phyloP scores from a whole-genome alignment of 2,113 vertebrate species.

The Coryphaenoides rupestris region DNA sequence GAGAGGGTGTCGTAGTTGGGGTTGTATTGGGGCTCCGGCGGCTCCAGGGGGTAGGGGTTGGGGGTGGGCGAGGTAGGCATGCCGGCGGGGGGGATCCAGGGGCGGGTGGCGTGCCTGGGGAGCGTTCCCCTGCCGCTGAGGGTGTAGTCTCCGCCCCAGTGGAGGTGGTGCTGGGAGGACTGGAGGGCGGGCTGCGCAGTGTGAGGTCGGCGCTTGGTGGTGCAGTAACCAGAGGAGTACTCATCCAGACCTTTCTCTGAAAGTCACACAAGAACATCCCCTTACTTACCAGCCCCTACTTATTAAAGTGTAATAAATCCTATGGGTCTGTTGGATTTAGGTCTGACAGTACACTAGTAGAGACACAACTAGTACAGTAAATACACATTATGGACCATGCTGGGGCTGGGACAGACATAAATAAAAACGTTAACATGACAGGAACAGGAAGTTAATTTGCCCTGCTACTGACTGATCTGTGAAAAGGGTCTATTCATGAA shows the following conservation, averaged over 20 bases:
- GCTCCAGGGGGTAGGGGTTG: slow-evolving; percentile 75
- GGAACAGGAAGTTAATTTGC: no score
- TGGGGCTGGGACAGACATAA: no score
- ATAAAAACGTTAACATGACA: no score
- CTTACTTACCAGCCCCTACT: slow-evolving; percentile 19
- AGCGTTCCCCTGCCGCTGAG: slow-evolving; percentile 82
- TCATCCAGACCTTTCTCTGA: slow-evolving; percentile 86
- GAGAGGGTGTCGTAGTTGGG: slow-evolving; percentile 77
- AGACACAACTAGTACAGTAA: no score
- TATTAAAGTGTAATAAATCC: no score
- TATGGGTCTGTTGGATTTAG: no score
- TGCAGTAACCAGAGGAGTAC: slow-evolving; percentile 85
- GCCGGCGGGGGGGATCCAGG: slow-evolving; percentile 75
- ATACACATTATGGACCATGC: no score
- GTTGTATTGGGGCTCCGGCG: slow-evolving; percentile 71
- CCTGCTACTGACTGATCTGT: no score
- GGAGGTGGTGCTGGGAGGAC: slow-evolving; percentile 77
- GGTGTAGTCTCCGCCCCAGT: slow-evolving; percentile 79
- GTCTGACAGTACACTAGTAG: no score
- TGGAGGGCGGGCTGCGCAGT: slow-evolving; percentile 76
- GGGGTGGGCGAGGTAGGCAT: slow-evolving; percentile 78
- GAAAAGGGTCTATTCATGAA: no score
- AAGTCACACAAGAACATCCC: slow-evolving; percentile 41
- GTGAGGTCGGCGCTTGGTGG: slow-evolving; percentile 81
- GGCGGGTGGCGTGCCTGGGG: slow-evolving; percentile 76